phyloP scores from a whole-genome alignment of 2,888 invertebrate genomes.

The Ornithoptera priamus region DNA sequence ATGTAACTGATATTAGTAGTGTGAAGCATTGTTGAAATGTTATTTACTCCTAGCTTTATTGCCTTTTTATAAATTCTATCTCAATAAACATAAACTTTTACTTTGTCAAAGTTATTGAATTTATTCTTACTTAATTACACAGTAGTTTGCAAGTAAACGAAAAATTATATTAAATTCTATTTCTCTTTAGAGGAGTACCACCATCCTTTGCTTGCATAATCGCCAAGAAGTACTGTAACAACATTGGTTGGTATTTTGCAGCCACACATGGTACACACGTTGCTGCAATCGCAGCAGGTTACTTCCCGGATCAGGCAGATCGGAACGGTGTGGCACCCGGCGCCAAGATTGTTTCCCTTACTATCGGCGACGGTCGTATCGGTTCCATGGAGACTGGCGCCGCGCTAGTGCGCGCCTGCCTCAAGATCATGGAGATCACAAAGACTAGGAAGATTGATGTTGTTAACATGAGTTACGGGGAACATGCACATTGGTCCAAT shows the following conservation, averaged over 20 bases:
- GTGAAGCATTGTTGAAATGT: too few species aligned
- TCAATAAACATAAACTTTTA: too few species aligned
- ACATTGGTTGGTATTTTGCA: conserved; percentile 53
- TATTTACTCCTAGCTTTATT: too few species aligned
- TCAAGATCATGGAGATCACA: conserved; percentile 88
- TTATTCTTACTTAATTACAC: too few species aligned
- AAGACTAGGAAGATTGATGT: conserved; percentile 86
- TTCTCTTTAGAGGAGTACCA: too few species aligned
- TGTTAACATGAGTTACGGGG: conserved; percentile 99
- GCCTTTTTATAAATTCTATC: too few species aligned
- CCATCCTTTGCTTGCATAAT: too few species aligned
- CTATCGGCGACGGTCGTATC: conserved; percentile 95
- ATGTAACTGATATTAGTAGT: too few species aligned
- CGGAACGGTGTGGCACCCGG: conserved; percentile 98
- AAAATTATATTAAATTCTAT: too few species aligned
- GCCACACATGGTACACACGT: conserved; percentile 99
- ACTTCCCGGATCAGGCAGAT: conserved; percentile 92
- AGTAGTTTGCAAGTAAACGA: too few species aligned
- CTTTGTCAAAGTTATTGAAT: too few species aligned
- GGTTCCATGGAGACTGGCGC: conserved; percentile 98
- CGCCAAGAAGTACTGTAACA: too few species aligned
- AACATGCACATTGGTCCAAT: conserved; percentile 95
- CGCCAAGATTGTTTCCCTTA: conserved; percentile 94
- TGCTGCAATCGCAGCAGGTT: conserved; percentile 95
- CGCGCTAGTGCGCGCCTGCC: conserved; percentile 94